These are phyloP conservation scores for Lasioglossum leucozonium DNA, from an alignment of 2,888 invertebrate genomes.

Conservation along the genomic window DNA sequence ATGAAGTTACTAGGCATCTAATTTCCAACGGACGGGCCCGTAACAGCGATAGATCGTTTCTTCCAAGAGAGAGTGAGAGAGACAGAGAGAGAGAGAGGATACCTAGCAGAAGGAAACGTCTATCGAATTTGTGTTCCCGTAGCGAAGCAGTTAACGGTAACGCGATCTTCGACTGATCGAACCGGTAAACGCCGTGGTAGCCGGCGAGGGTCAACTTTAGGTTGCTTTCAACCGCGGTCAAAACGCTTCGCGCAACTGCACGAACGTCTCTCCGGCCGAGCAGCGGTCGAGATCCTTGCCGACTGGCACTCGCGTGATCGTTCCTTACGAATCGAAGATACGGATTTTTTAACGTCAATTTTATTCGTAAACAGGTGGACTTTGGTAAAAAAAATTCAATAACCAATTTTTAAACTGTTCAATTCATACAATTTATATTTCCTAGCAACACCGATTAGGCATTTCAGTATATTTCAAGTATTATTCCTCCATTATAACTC, in stretches of 20 bases:
- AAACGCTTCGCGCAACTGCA: not conserved
- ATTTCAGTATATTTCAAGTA: too few relatives aligned
- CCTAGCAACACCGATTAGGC: too few relatives aligned
- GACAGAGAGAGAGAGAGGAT: not conserved
- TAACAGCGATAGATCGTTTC: not conserved
- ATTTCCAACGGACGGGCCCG: not conserved
- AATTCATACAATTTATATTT: too few relatives aligned
- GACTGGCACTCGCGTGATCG: not conserved
- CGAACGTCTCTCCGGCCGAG: not conserved
- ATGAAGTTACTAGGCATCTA: not conserved
- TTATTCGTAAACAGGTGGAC: not conserved
- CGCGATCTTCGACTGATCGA: conserved; percentile 74
- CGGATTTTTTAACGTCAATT: not conserved
- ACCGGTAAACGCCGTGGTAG: conserved; percentile 78
- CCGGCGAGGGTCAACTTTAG: conserved; percentile 81
- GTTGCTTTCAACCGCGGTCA: conserved; percentile 38
- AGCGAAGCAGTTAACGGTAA: conserved; percentile 79
- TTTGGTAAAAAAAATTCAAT: not conserved
- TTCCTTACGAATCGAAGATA: not conserved
- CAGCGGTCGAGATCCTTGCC: not conserved
- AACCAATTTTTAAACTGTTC: not conserved
- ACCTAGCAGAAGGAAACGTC: not conserved
- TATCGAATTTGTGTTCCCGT: conserved; percentile 10
- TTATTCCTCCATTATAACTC: too few relatives aligned
- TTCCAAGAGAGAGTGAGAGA: too few relatives aligned